These are phyloP conservation scores for Watsonalla cultraria DNA, from an alignment of 2,888 invertebrate species.

Conservation along the genomic window DNA sequence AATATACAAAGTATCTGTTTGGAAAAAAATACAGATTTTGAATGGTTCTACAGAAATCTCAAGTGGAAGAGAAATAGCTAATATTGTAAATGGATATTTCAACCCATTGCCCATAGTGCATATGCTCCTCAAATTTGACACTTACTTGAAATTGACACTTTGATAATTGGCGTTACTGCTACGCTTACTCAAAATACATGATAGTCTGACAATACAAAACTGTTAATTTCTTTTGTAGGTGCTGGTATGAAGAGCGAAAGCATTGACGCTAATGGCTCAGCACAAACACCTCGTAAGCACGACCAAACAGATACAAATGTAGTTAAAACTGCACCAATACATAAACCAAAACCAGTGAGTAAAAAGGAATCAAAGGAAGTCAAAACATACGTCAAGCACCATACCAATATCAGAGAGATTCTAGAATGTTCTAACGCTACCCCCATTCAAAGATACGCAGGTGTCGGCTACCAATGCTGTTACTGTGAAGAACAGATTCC, in stretches of 20 bases:
- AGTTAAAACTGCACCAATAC: background rate
- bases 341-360: no score
- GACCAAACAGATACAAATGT: background rate
- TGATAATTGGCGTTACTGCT: no score
- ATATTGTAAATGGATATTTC: no score
- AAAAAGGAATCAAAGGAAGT: background rate
- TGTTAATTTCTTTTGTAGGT: background rate
- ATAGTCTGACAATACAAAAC: background rate
- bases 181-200: no score
- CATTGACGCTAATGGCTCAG: background rate
- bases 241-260: background rate
- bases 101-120: no score
- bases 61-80: no score
- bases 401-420: constrained; percentile 30
- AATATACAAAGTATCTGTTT: no score
- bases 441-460: constrained; percentile 33
- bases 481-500: constrained; percentile 36
- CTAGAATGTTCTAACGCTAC: constrained; percentile 42
- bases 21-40: no score
- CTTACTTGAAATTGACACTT: no score
- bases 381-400: constrained; percentile 11
- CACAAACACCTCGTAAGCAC: background rate
- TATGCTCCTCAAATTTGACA: no score
- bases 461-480: constrained; percentile 38
- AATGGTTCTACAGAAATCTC: no score